Evolutionary conservation across 2,113 vertebrate genomes (phyloP).

Genomic region (Plecturocebus donacophilus): DNA sequence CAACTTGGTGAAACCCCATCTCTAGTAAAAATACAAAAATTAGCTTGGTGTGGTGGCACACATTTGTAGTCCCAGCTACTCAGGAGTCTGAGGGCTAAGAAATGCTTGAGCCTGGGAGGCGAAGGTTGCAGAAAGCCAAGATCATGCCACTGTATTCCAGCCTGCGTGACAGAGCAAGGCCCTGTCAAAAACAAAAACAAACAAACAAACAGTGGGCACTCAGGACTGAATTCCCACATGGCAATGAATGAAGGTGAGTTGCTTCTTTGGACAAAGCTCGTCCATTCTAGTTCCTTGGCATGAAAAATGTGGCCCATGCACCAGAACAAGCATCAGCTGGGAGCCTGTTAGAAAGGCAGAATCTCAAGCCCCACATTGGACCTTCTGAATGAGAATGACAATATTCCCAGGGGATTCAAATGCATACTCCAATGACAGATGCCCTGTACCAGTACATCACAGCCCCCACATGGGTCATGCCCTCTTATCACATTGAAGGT

Average conservation of each 20-base stretch:
- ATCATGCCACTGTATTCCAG: too few relatives aligned
- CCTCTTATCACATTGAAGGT: not conserved
- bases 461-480: accelerated
- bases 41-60: too few relatives aligned
- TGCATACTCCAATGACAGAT: accelerated
- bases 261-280: not conserved
- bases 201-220: not conserved
- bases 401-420: not conserved
- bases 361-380: not conserved
- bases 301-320: accelerated
- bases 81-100: too few relatives aligned
- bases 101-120: too few relatives aligned
- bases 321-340: not conserved
- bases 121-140: too few relatives aligned
- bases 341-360: not conserved
- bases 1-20: too few relatives aligned
- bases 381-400: not conserved
- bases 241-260: accelerated
- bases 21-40: too few relatives aligned
- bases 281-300: not conserved
- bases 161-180: too few relatives aligned
- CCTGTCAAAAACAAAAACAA: too few relatives aligned
- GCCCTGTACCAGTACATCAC: accelerated
- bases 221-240: not conserved
- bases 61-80: too few relatives aligned